Evolutionary conservation across 2,797 vertebrate genomes (phyloP).

Genomic region (Falco cherrug): DNA sequence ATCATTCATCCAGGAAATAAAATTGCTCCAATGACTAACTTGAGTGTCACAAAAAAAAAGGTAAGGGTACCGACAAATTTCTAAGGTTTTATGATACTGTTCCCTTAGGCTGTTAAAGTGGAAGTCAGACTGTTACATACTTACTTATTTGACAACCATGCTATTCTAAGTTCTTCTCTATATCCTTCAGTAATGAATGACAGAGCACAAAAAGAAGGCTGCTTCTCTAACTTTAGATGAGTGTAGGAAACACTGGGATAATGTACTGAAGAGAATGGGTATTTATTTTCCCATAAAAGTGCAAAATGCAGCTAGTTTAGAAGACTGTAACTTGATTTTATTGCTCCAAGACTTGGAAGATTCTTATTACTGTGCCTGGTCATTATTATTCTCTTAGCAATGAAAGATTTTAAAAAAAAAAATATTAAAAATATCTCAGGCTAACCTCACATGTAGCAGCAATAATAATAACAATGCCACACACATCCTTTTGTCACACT

Average conservation of each 20-base stretch:
- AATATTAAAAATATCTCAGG: neutral
- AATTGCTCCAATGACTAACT: neutral
- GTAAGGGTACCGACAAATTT: neutral
- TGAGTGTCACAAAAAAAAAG: neutral
- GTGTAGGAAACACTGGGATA: neutral
- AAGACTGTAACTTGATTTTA: constrained; percentile 23
- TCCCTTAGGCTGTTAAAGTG: neutral
- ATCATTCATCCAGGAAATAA: neutral
- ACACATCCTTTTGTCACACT: neutral
- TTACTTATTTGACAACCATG: neutral
- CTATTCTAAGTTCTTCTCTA: neutral
- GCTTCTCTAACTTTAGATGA: neutral
- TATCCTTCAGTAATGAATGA: neutral
- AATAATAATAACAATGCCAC: neutral
- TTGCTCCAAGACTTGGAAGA: neutral
- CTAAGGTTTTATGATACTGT: neutral
- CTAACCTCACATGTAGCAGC: neutral
- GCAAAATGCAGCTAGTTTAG: constrained; percentile 24
- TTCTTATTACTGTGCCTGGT: constrained; percentile 7
- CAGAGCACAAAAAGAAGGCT: neutral
- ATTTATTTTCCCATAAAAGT: constrained; percentile 40
- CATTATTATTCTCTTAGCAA: constrained; percentile 28
- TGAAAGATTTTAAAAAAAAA: neutral
- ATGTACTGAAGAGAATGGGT: neutral
- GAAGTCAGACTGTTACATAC: constrained; percentile 24